Conservation (phyloP, 2,797 vertebrate genomes). For the Phaenicophaeus curvirostris region DNA sequence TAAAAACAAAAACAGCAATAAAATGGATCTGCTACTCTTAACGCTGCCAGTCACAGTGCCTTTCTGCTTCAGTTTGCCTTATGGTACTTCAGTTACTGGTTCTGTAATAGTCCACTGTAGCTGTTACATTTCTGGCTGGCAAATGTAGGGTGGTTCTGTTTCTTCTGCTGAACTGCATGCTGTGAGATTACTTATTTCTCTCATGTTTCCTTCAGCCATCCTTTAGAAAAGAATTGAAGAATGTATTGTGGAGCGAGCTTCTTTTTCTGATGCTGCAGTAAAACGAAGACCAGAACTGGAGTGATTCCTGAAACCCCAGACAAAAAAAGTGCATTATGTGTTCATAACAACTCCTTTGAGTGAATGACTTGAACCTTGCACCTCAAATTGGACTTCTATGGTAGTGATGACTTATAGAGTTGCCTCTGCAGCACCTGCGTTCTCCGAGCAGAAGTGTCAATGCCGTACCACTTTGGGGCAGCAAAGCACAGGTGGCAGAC, state of each 20-base stretch:
- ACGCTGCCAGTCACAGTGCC: not conserved
- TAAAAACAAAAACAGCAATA: not conserved
- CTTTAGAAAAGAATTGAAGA: constrained; percentile 2
- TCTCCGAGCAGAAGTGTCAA: not conserved
- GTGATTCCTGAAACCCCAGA: not conserved
- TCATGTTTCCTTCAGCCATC: constrained; percentile 34
- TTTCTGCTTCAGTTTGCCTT: not conserved
- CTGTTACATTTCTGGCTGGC: not conserved
- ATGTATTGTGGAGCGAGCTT: not conserved
- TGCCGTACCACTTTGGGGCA: not conserved
- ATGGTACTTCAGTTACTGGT: not conserved
- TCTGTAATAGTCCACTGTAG: not conserved
- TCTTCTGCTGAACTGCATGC: not conserved
- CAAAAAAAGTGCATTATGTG: not conserved
- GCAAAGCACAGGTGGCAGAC: not conserved
- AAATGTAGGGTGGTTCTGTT: not conserved
- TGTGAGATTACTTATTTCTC: constrained; percentile 3
- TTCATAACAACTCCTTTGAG: not conserved
- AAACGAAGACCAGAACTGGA: constrained; percentile 15
- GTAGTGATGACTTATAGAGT: not conserved
- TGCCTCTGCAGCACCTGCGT: not conserved
- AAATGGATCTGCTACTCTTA: not conserved
- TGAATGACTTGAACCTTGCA: not conserved
- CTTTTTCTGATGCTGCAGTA: not conserved
- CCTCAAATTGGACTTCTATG: not conserved